Conservation (phyloP, 2,113 vertebrate species). For the Aegotheles bennettii region DNA sequence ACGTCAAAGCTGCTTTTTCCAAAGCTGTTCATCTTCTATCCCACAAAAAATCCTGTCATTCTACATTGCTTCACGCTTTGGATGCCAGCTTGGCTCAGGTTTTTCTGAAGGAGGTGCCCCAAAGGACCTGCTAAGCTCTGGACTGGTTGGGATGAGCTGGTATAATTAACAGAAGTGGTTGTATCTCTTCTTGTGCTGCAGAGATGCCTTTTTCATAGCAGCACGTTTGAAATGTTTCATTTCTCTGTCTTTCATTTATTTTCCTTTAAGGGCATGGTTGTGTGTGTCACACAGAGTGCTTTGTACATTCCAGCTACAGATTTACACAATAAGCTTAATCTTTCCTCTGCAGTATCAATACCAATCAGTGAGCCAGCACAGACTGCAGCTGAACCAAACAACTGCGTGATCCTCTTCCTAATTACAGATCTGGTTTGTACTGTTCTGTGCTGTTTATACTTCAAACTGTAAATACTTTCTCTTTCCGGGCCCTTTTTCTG, state of each 20-base stretch:
- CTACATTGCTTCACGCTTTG: neutral
- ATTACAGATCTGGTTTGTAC: neutral
- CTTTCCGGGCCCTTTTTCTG: neutral
- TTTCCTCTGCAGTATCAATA: neutral
- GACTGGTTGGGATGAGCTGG: neutral
- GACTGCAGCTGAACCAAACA: neutral
- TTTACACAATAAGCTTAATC: slow-evolving; percentile 22
- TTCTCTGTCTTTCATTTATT: neutral
- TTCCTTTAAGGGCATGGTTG: neutral
- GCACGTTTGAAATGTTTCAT: neutral
- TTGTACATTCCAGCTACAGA: neutral
- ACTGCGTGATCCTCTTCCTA: neutral
- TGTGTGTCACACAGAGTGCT: neutral
- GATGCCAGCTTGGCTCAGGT: neutral
- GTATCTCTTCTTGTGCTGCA: neutral
- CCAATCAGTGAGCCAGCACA: neutral
- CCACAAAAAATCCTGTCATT: neutral
- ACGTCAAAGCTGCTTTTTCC: neutral
- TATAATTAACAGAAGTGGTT: neutral
- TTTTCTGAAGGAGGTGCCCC: neutral
- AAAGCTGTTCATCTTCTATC: neutral
- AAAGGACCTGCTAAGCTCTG: neutral
- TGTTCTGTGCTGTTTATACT: neutral
- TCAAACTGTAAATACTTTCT: neutral
- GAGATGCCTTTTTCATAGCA: neutral